Percentiles rank a stretch among this genome's conserved stretches.
Evolutionary conservation across 2,797 vertebrate genomes (phyloP).

Genomic region (Rhincodon typus): DNA sequence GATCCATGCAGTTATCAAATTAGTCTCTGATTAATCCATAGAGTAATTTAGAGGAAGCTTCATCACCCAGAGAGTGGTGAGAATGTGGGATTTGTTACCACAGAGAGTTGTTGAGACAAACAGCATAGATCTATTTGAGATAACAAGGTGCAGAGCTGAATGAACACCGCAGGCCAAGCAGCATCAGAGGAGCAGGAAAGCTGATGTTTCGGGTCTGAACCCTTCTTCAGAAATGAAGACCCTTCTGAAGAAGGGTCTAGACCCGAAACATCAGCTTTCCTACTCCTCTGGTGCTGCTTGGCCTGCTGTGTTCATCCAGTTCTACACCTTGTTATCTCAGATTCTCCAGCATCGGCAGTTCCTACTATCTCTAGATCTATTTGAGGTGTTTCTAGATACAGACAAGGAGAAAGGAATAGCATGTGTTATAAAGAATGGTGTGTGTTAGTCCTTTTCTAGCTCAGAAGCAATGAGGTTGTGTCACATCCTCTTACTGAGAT

Average conservation of each 20-base stretch:
- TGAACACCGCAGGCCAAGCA: too few relatives aligned
- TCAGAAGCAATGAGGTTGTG: background rate
- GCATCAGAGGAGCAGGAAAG: too few relatives aligned
- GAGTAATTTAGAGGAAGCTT: background rate
- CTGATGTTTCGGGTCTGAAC: too few relatives aligned
- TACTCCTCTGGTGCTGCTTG: too few relatives aligned
- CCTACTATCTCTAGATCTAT: background rate
- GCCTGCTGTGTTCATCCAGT: too few relatives aligned
- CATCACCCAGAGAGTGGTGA: background rate
- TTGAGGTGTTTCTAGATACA: background rate
- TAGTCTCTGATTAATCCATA: background rate
- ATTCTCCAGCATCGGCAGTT: too few relatives aligned
- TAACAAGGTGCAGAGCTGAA: too few relatives aligned
- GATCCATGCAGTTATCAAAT: too few relatives aligned
- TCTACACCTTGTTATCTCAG: too few relatives aligned
- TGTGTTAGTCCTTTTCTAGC: background rate
- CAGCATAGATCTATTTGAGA: background rate
- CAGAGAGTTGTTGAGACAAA: background rate
- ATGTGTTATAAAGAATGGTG: background rate
- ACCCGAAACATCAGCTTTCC: too few relatives aligned
- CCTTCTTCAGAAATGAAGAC: too few relatives aligned
- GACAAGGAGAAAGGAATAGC: background rate
- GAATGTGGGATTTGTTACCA: background rate
- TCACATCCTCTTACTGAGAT: background rate
- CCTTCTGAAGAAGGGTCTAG: too few relatives aligned